phyloP scores from a whole-genome alignment of 2,888 invertebrate genomes.

The Megamerina dolium region DNA sequence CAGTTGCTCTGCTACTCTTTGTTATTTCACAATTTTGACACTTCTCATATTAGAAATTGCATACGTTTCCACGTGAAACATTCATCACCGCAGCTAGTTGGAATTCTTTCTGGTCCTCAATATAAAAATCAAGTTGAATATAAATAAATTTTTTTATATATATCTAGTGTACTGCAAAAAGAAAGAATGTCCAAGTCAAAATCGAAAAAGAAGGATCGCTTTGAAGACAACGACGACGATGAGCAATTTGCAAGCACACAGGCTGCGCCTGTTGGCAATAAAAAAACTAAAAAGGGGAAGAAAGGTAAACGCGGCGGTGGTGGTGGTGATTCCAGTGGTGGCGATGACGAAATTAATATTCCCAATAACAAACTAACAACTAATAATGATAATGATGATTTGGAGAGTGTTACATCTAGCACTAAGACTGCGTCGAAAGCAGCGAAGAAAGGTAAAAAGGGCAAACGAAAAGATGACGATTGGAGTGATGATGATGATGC shows the following conservation, averaged over 20 bases:
- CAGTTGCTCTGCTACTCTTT: no score
- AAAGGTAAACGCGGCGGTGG: slow-evolving; percentile 50
- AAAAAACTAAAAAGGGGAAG: slow-evolving; percentile 32
- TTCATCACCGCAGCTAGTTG: no score
- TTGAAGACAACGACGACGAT: slow-evolving; percentile 34
- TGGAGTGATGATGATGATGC: slow-evolving; percentile 51
- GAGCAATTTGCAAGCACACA: slow-evolving; percentile 14
- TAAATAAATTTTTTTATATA: slow-evolving; percentile 1
- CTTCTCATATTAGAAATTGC: slow-evolving; percentile 17
- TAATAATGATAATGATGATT: slow-evolving; percentile 43
- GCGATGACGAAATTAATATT: slow-evolving; percentile 50
- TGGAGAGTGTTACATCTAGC: slow-evolving; percentile 30
- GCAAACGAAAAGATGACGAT: slow-evolving; percentile 50
- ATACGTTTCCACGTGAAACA: slow-evolving; percentile 25
- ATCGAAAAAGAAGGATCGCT: slow-evolving; percentile 36
- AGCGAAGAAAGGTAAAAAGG: slow-evolving; percentile 48
- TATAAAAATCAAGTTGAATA: no score
- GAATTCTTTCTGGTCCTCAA: neutral
- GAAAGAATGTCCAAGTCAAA: slow-evolving; percentile 32
- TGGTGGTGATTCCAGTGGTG: slow-evolving; percentile 52
- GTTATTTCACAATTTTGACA: no score
- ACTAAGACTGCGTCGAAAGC: slow-evolving; percentile 22
- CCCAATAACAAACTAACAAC: slow-evolving; percentile 17
- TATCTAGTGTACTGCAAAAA: no score
- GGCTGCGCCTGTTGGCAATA: slow-evolving; percentile 24